phyloP scores from a whole-genome alignment of 2,113 vertebrate species.

The Crotalus helleri region DNA sequence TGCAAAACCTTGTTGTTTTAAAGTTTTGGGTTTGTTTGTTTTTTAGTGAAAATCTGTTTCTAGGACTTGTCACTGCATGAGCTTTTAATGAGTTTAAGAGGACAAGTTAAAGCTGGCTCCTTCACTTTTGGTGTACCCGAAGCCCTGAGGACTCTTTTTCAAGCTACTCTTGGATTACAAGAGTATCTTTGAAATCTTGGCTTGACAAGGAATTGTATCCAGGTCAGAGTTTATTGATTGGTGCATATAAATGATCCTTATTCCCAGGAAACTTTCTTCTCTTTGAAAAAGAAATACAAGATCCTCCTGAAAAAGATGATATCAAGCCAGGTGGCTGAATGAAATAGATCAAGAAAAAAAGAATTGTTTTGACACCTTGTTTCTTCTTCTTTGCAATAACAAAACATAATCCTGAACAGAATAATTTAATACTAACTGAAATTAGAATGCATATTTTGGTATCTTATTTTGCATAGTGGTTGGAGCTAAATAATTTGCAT shows the following conservation, averaged over 20 bases:
- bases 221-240: not conserved
- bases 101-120: not conserved
- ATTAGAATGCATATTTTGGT: not conserved
- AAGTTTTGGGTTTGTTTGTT: no score
- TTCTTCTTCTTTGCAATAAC: not conserved
- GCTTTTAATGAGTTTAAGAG: not conserved
- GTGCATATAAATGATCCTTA: not conserved
- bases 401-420: not conserved
- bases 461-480: not conserved
- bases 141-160: not conserved
- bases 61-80: not conserved
- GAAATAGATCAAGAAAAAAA: not conserved
- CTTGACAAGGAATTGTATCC: not conserved
- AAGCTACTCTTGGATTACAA: not conserved
- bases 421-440: not conserved
- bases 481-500: not conserved
- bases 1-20: not conserved
- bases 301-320: not conserved
- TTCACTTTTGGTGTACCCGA: not conserved
- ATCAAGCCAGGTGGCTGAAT: not conserved
- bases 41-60: not conserved
- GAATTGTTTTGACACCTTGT: not conserved
- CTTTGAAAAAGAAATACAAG: not conserved
- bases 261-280: not conserved
- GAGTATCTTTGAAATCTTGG: not conserved